Base-by-base conservation (phyloP, 2,797 vertebrate genomes). In the Brachymystax lenok region DNA sequence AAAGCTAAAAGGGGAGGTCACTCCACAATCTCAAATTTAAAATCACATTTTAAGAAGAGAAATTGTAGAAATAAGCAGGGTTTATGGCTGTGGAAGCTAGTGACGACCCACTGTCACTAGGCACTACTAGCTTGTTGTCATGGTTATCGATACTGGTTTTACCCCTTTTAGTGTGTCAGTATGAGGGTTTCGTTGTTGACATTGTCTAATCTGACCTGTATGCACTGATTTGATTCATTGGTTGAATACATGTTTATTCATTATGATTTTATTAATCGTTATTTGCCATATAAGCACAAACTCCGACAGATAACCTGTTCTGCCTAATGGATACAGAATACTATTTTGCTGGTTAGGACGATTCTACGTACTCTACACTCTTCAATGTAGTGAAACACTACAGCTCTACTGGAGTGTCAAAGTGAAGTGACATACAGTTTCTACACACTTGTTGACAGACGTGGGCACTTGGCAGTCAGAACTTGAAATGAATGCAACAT, bases 391-490 rank as follows among this genome's bases (percentile, higher is more conserved):
- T 10, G 51, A 28, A 19, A 27, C 4, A 28, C 12, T 27, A 40
- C 24, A 7, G 30, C 33, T 68, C 33, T 35, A 35, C 28, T 24
- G 33, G 17, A 35, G 67, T 35, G 16, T 69, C 17, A 35, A 69
- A 35, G 33, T 72, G 46, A 27, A 56, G 70, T 54, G 70, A 72
- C 50, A 50, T 68, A 30, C 46, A 21, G n/a, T 51, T 30, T 77
- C 68, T 78, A 81, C 63, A 80, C 86, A 89, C 84, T 83, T 88
- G 84, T 81, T 81, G 80, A 82, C 79, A 77, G 78, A 77, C 30
- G 19, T 7, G 1, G 59, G 54, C 73, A 63, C 28, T 71, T 24
- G 5, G 51, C 19, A 69, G 30, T 85, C 81, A 74, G 76, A 83
- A 83, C 17, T 61, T 82, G 46, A 79, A 68, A 76, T 14, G 0